Conservation (phyloP, 2,113 vertebrate genomes). For the Prunella fulvescens region DNA sequence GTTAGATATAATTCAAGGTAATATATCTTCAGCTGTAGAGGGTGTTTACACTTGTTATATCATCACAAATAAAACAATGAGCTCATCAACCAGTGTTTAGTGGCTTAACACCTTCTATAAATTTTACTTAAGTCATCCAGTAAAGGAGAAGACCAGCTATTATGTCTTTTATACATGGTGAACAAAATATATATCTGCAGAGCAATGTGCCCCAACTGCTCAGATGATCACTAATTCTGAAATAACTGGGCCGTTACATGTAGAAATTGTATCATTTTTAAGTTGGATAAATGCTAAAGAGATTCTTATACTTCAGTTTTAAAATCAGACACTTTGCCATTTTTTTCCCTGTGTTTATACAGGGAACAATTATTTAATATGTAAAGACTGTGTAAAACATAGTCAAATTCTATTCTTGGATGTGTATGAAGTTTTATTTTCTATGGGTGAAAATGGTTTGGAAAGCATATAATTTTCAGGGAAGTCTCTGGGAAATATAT, state of each 20-base stretch:
- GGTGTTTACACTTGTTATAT: background rate
- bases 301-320: background rate
- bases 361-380: background rate
- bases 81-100: background rate
- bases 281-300: background rate
- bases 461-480: background rate
- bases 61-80: background rate
- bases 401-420: background rate
- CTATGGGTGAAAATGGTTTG: background rate
- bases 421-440: background rate
- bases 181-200: background rate
- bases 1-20: background rate
- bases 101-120: background rate
- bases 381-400: background rate
- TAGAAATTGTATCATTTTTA: background rate
- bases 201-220: background rate
- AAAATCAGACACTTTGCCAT: background rate
- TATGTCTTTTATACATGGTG: background rate
- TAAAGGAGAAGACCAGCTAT: background rate
- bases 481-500: background rate
- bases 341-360: background rate
- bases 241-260: background rate
- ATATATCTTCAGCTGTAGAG: background rate
- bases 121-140: background rate
- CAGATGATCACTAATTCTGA: background rate